phyloP scores from a whole-genome alignment of 2,888 invertebrate genomes.

The Gerris lacustris region DNA sequence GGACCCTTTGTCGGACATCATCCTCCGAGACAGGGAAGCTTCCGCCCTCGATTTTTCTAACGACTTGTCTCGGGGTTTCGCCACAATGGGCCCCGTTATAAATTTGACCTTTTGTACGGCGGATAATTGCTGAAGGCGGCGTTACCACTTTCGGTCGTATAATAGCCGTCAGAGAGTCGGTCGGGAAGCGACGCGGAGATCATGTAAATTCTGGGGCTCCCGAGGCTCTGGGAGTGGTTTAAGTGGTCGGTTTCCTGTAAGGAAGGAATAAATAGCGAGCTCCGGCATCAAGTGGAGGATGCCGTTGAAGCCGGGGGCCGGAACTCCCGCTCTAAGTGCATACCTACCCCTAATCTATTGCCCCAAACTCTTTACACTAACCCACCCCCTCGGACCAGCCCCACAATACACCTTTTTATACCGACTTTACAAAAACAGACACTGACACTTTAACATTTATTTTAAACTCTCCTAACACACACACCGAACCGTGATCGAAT shows the following conservation, averaged over 20 bases:
- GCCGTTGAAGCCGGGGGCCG: constrained; percentile 20
- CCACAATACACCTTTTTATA: constrained; percentile 3
- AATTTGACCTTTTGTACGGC: constrained; percentile 1
- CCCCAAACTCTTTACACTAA: constrained; percentile 1
- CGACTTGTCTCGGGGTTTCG: neutral
- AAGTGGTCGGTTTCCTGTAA: constrained; percentile 28
- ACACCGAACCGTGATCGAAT: neutral
- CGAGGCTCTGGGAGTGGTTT: constrained; percentile 20
- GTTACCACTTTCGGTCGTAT: constrained; percentile 3
- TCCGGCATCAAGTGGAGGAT: constrained; percentile 24
- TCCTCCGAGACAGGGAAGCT: neutral
- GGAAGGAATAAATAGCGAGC: constrained; percentile 28
- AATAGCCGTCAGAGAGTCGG: neutral
- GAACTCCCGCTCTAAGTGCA: constrained; percentile 26
- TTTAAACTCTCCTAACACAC: neutral
- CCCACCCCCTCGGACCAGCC: neutral
- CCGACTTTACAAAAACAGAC: constrained; percentile 2
- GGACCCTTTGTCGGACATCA: neutral
- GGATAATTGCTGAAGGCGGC: neutral
- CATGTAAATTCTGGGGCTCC: neutral
- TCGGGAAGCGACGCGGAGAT: neutral
- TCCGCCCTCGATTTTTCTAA: constrained; percentile 1
- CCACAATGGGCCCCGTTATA: neutral
- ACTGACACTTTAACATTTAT: constrained; percentile 2
- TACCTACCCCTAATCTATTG: constrained; percentile 24